Evolutionary conservation across 2,888 invertebrate species (phyloP).

Genomic region (Parthenolecanium corni): DNA sequence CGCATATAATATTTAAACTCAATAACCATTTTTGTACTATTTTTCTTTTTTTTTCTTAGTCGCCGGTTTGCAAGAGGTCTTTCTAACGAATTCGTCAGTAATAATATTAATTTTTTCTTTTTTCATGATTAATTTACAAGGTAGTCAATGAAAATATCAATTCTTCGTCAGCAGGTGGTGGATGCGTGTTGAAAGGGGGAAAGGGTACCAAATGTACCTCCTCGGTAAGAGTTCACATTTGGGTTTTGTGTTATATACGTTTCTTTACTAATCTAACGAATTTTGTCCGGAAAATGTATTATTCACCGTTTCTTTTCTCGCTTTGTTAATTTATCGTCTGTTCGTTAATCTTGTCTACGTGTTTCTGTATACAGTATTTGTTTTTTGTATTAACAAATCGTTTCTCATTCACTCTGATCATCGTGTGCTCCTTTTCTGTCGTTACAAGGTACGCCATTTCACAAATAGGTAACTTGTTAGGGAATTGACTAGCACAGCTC

Average conservation of each 20-base stretch:
- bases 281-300: too few species aligned
- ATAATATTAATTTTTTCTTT: slow-evolving; percentile 10
- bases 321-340: background rate
- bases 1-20: too few species aligned
- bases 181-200: slow-evolving; percentile 29
- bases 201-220: slow-evolving; percentile 30
- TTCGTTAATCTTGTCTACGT: background rate
- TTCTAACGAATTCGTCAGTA: background rate
- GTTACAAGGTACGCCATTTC: background rate
- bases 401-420: background rate
- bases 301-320: too few species aligned
- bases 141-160: slow-evolving; percentile 23
- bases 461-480: background rate
- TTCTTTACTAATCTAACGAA: slow-evolving; percentile 8
- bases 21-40: too few species aligned
- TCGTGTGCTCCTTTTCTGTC: background rate
- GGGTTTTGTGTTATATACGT: slow-evolving; percentile 22
- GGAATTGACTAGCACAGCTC: too few species aligned
- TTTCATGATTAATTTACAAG: slow-evolving; percentile 28
- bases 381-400: background rate
- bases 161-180: slow-evolving; percentile 28
- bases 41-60: too few species aligned
- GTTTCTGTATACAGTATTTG: background rate
- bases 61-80: background rate
- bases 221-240: slow-evolving; percentile 28